Conservation (phyloP, 2,888 invertebrate species). For the Cylindroiulus punctatus region DNA sequence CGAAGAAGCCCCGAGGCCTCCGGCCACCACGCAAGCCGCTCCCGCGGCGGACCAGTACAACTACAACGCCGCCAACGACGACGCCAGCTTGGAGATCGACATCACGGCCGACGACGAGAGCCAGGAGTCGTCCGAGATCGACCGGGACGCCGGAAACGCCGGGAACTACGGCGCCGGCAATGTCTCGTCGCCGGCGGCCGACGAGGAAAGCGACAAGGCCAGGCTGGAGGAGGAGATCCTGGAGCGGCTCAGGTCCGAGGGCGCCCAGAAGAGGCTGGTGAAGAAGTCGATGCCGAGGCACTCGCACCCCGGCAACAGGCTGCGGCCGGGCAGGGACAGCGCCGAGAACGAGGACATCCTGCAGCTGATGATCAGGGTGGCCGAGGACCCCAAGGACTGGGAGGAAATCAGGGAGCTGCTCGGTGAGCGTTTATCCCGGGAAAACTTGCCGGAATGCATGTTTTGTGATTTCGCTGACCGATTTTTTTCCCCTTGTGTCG, state of each 20-base stretch:
- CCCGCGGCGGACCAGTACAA: neutral
- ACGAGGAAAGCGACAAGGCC: neutral
- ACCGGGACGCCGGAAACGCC: neutral
- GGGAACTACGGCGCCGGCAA: neutral
- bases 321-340: neutral
- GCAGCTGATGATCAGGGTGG: conserved; percentile 52
- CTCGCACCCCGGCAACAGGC: neutral
- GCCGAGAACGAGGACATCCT: conserved; percentile 49
- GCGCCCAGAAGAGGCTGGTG: neutral
- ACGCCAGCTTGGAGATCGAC: conserved; percentile 7
- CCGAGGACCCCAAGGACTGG: conserved; percentile 51
- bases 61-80: neutral
- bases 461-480: too few relatives aligned
- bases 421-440: conserved; percentile 6
- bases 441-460: too few relatives aligned
- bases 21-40: neutral
- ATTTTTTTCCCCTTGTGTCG: neutral
- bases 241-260: neutral
- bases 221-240: neutral
- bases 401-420: conserved; percentile 50
- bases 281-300: conserved; percentile 8
- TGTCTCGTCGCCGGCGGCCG: neutral
- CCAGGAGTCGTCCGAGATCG: neutral
- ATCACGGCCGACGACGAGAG: neutral
- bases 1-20: neutral